A percentile compares a stretch with the other conserved stretches of the same genome.
Evolutionary conservation across 2,113 vertebrate genomes (phyloP).

Genomic region (Chaenocephalus aceratus): DNA sequence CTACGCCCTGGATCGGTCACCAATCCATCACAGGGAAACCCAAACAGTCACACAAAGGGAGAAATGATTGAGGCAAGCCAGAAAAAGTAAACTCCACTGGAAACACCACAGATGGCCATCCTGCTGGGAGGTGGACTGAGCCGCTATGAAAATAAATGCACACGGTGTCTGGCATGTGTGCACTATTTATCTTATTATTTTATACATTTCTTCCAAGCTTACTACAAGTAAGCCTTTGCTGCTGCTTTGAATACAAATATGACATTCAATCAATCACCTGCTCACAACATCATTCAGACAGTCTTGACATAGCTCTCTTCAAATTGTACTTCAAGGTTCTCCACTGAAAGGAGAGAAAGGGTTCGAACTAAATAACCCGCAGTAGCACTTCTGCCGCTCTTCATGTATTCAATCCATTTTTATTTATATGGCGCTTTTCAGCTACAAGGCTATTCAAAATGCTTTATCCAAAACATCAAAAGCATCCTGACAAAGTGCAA

Average conservation of each 20-base stretch:
- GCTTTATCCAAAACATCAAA: no score
- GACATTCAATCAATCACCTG: not conserved
- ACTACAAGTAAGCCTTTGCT: not conserved
- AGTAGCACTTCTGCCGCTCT: not conserved
- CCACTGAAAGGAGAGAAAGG: not conserved
- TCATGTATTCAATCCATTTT: no score
- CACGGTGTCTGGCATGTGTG: not conserved
- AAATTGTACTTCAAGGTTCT: not conserved
- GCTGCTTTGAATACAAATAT: slow-evolving; percentile 2
- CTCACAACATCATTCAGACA: not conserved
- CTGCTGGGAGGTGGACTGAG: not conserved
- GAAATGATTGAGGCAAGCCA: not conserved
- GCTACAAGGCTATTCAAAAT: no score
- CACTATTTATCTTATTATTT: not conserved
- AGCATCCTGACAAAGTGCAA: no score
- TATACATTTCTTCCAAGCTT: not conserved
- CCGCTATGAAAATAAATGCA: not conserved
- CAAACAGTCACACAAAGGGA: not conserved
- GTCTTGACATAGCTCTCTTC: slow-evolving; percentile 3
- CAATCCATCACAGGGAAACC: not conserved
- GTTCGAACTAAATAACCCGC: not conserved
- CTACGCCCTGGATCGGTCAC: not conserved
- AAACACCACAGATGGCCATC: not conserved
- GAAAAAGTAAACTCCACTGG: not conserved
- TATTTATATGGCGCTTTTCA: no score